These are phyloP conservation scores for Leptodactylus fuscus DNA, from an alignment of 2,113 vertebrate species.

Conservation along the genomic window DNA sequence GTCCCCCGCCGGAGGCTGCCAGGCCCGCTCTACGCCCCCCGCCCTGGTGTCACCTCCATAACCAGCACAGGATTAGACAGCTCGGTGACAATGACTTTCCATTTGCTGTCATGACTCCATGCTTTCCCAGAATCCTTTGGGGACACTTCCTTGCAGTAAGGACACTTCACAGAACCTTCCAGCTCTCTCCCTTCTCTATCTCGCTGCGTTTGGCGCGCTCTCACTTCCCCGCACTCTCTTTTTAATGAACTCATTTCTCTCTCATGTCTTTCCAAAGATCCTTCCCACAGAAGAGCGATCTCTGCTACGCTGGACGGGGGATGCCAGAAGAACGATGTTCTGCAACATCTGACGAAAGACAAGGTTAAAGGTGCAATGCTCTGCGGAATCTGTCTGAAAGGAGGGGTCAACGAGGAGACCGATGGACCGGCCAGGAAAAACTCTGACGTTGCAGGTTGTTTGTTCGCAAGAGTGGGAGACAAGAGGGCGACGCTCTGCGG, in stretches of 20 bases:
- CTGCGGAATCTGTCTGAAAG: constrained; percentile 26
- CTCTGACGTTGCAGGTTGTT: neutral
- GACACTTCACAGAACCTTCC: neutral
- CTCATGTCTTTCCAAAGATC: constrained; percentile 40
- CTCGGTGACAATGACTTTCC: constrained; percentile 47
- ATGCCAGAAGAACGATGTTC: constrained; percentile 7
- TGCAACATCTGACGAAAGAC: constrained; percentile 29
- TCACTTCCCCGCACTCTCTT: neutral
- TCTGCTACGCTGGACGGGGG: neutral
- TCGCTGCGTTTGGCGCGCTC: neutral
- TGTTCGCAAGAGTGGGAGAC: neutral
- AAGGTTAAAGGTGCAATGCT: constrained; percentile 48
- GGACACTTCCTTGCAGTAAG: neutral
- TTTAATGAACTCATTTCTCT: constrained; percentile 40
- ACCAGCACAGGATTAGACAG: neutral
- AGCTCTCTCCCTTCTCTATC: neutral
- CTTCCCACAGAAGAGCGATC: constrained; percentile 25
- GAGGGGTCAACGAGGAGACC: constrained; percentile 26
- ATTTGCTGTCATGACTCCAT: neutral
- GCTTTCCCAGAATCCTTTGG: neutral
- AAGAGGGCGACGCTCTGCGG: neutral
- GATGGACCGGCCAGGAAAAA: constrained; percentile 12
- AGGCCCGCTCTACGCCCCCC: neutral
- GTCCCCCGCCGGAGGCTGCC: constrained; percentile 2
- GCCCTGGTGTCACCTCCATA: neutral